Evolutionary conservation across 2,113 vertebrate species (phyloP), one percentile per base, ranked within the genome.

Genomic region (Todiramphus saurophagus): DNA sequence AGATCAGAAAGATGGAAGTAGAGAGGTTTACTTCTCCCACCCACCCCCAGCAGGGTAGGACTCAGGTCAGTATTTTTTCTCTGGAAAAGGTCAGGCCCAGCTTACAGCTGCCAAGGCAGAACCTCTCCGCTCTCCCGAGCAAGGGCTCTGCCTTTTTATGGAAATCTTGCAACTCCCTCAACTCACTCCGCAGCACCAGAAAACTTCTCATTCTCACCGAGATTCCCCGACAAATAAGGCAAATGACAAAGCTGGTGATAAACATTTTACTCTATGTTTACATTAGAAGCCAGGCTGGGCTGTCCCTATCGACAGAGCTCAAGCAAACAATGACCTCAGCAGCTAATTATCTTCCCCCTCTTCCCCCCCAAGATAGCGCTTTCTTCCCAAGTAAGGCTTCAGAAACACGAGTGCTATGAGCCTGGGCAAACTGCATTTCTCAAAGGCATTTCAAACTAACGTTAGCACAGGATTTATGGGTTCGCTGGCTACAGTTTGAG

Each of bases 81-180:
- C 95, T 95, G 96, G 90, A 97, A 94, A 95, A 92, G 96, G 94
- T 94, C 96, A 97, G 92, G 93, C 93, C 89, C 90, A 75, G 70
- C 85, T 56, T 13, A 41, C 17, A 25, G 96, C 93, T 98, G 98
- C 98, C 98, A 98, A 98, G 96, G 97, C 94, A 97, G 93, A 97
- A 83, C 77, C 90, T 94, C 95, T 60, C 77, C 59, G 95, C 93
- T 97, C 83, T 39, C 97, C 97, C 97, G 94, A 96, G 97, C 94
- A 95, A 97, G 64, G 88, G 59, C 92, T 97, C 98, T 98, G 98
- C 97, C 98, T 98, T 98, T 98, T 98, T 98, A 98, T 98, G 98
- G 98, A 97, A 98, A 98, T 98, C 95, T 98, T 70, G 68, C 95
- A 63, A 92, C 91, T 96, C 97, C 90, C 94, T 96, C 80, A 13